Percentiles rank a stretch among this genome's conserved stretches.
These are phyloP conservation scores for Clupea harengus DNA, from an alignment of 2,113 vertebrate genomes.

Conservation along the genomic window DNA sequence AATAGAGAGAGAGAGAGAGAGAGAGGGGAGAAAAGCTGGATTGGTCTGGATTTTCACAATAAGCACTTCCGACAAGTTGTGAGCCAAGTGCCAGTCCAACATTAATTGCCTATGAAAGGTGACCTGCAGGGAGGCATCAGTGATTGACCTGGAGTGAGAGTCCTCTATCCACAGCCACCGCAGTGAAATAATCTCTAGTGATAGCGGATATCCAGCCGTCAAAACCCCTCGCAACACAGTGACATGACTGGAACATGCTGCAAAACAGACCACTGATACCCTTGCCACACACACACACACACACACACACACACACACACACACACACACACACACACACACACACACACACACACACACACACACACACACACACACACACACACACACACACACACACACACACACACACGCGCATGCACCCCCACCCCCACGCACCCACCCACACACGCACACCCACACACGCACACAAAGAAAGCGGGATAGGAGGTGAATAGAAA, in stretches of 20 bases:
- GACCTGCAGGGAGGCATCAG: constrained; percentile 92
- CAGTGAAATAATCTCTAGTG: constrained; percentile 76
- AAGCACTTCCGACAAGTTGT: constrained; percentile 92
- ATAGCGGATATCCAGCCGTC: constrained; percentile 95
- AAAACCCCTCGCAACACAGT: constrained; percentile 70
- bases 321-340: not conserved
- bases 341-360: too few relatives aligned
- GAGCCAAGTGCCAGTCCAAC: constrained; percentile 90
- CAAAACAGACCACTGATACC: constrained; percentile 61
- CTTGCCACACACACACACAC: constrained; percentile 54
- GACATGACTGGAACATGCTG: constrained; percentile 54
- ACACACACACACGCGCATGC: not conserved
- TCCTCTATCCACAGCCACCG: constrained; percentile 69
- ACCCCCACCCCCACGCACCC: not conserved
- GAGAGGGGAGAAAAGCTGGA: not conserved
- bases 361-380: too few relatives aligned
- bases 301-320: not conserved
- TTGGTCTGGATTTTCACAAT: constrained; percentile 84
- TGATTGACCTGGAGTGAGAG: constrained; percentile 86
- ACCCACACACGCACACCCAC: constrained; percentile 27
- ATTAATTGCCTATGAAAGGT: constrained; percentile 99
- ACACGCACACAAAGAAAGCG: constrained; percentile 53
- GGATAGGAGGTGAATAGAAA: constrained; percentile 31
- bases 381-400: not conserved
- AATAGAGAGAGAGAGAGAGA: not conserved